These are phyloP conservation scores for Drosophila algonquin DNA, from an alignment of 2,888 invertebrate species.

Conservation along the genomic window DNA sequence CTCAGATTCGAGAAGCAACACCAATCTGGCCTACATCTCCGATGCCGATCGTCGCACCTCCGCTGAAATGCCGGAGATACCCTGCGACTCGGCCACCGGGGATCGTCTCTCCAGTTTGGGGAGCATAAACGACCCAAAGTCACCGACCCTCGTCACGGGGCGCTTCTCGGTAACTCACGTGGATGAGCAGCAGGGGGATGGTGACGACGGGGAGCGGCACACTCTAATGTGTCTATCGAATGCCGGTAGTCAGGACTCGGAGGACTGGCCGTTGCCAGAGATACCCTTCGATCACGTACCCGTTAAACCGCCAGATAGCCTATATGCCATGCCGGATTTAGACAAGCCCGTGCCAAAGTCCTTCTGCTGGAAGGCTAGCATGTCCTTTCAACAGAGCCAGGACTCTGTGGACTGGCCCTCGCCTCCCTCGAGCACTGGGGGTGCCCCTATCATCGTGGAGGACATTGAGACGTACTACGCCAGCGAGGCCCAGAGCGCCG, in stretches of 20 bases:
- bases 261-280: conserved; percentile 91
- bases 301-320: conserved; percentile 79
- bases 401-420: conserved; percentile 93
- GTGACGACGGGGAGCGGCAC: conserved; percentile 79
- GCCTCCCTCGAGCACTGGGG: conserved; percentile 89
- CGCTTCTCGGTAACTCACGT: conserved; percentile 84
- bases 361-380: conserved; percentile 83
- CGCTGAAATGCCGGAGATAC: conserved; percentile 93
- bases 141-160: conserved; percentile 83
- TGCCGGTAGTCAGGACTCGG: conserved; percentile 89
- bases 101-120: conserved; percentile 85
- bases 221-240: conserved; percentile 83
- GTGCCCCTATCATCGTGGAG: conserved; percentile 88
- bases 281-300: conserved; percentile 86
- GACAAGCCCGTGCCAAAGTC: conserved; percentile 83
- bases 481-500: conserved; percentile 90
- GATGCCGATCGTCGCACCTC: conserved; percentile 92
- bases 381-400: conserved; percentile 85
- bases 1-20: conserved; percentile 92
- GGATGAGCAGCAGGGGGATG: conserved; percentile 79
- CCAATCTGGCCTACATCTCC: conserved; percentile 90
- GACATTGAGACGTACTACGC: conserved; percentile 92
- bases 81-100: conserved; percentile 88
- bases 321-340: conserved; percentile 82
- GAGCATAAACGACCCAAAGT: conserved; percentile 84